Evolutionary conservation across 1,140 invertebrate species (phyloP).

Genomic region (Drosophila micromelanica): DNA sequence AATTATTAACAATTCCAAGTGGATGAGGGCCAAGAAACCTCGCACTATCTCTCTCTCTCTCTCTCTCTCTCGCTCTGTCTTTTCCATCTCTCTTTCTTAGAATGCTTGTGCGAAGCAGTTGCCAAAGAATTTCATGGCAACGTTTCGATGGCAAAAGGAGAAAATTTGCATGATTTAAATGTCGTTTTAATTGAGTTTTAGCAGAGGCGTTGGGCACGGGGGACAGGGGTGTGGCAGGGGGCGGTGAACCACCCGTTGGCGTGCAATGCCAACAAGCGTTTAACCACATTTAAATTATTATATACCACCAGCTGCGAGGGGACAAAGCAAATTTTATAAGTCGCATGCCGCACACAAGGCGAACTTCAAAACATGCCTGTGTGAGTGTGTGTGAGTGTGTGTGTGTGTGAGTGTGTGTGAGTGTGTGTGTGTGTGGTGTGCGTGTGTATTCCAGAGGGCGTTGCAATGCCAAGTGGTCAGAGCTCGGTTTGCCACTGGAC

Average conservation of each 20-base stretch:
- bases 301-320: constrained; percentile 68
- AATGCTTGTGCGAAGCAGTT: constrained; percentile 25
- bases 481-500: constrained; percentile 9
- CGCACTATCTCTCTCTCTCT: neutral
- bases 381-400: constrained; percentile 16
- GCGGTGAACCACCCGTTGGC: constrained; percentile 56
- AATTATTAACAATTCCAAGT: constrained; percentile 78
- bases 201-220: neutral
- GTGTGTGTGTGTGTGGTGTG: constrained; percentile 26
- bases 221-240: neutral
- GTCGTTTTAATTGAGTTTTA: constrained; percentile 79
- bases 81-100: neutral
- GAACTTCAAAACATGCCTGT: constrained; percentile 40
- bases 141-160: constrained; percentile 50
- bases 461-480: constrained; percentile 55
- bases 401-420: constrained; percentile 20
- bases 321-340: constrained; percentile 37
- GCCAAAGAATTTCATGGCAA: constrained; percentile 61
- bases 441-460: constrained; percentile 41
- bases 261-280: constrained; percentile 77
- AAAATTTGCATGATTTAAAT: constrained; percentile 79
- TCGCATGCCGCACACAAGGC: constrained; percentile 69
- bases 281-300: constrained; percentile 75
- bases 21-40: constrained; percentile 23
- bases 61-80: too few species aligned